These are phyloP conservation scores for Brachyptera risi DNA, from an alignment of 2,888 invertebrate genomes.

Conservation along the genomic window DNA sequence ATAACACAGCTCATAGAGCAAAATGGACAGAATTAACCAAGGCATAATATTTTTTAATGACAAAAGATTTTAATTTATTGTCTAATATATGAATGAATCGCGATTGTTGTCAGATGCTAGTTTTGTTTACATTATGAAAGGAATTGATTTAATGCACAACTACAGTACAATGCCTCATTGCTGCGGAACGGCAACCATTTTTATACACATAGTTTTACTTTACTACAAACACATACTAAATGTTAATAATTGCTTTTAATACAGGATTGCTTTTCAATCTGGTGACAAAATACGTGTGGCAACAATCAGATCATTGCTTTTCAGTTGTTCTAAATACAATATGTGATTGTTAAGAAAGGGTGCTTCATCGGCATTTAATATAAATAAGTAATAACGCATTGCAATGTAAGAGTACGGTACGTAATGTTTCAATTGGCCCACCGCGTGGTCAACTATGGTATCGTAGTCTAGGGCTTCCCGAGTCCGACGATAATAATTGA, in stretches of 20 bases:
- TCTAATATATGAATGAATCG: neutral
- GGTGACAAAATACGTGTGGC: slow-evolving; percentile 3
- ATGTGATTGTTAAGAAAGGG: slow-evolving; percentile 32
- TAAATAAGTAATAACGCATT: slow-evolving; percentile 24
- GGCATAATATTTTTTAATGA: slow-evolving; percentile 8
- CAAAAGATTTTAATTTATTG: neutral
- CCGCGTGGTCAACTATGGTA: neutral
- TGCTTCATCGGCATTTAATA: slow-evolving; percentile 24
- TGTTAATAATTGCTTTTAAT: slow-evolving; percentile 11
- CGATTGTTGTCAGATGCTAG: slow-evolving; percentile 12
- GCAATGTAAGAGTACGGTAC: slow-evolving; percentile 18
- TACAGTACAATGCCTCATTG: slow-evolving; percentile 16
- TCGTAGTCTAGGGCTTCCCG: slow-evolving; percentile 14
- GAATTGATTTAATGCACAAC: slow-evolving; percentile 13
- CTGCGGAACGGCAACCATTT: slow-evolving; percentile 10
- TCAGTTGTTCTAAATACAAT: slow-evolving; percentile 21
- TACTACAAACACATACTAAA: slow-evolving; percentile 3
- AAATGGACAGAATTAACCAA: slow-evolving; percentile 33
- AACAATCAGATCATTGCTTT: slow-evolving; percentile 5
- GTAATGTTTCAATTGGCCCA: neutral
- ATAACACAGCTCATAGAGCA: slow-evolving; percentile 31
- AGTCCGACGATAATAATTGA: neutral
- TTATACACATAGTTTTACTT: slow-evolving; percentile 8
- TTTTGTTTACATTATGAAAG: too few relatives aligned
- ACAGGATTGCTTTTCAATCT: slow-evolving; percentile 13